These are phyloP conservation scores for Mythimna impura DNA, from an alignment of 2,888 invertebrate genomes.

Conservation along the genomic window DNA sequence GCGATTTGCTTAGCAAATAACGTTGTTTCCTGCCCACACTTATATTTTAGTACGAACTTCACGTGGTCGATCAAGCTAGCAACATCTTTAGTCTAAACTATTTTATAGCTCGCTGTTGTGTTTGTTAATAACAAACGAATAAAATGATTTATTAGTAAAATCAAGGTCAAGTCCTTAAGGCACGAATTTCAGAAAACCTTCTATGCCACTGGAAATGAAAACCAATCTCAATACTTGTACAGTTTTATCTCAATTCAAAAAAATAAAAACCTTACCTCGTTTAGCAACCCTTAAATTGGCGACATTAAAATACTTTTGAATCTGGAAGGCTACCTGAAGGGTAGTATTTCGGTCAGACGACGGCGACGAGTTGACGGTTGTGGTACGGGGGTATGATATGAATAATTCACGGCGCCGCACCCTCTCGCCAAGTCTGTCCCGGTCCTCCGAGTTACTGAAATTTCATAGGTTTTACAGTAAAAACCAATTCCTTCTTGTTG, in stretches of 20 bases:
- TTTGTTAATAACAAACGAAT: slow-evolving; percentile 31
- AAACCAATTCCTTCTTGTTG: slow-evolving; percentile 29
- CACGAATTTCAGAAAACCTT: slow-evolving; percentile 8
- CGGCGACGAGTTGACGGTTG: slow-evolving; percentile 76
- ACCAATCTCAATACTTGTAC: not conserved
- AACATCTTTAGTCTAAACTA: slow-evolving; percentile 47
- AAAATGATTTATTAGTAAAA: slow-evolving; percentile 24
- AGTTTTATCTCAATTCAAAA: not conserved
- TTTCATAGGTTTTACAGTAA: slow-evolving; percentile 24
- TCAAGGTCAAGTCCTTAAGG: not conserved
- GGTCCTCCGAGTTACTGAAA: slow-evolving; percentile 37
- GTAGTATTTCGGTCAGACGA: slow-evolving; percentile 73
- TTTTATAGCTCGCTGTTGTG: slow-evolving; percentile 23
- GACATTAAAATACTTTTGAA: slow-evolving; percentile 29
- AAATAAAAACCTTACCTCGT: not conserved
- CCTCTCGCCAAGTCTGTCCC: slow-evolving; percentile 74
- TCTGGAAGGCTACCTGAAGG: slow-evolving; percentile 45
- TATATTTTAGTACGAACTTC: slow-evolving; percentile 61
- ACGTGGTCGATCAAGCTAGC: slow-evolving; percentile 59
- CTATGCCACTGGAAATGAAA: not conserved
- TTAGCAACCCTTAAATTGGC: slow-evolving; percentile 15
- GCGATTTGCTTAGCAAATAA: slow-evolving; percentile 83
- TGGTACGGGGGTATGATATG: slow-evolving; percentile 75
- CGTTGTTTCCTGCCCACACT: slow-evolving; percentile 74
- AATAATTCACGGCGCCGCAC: slow-evolving; percentile 82